Conservation (phyloP, 2,888 invertebrate species). For the Nematopogon swammerdamellus region DNA sequence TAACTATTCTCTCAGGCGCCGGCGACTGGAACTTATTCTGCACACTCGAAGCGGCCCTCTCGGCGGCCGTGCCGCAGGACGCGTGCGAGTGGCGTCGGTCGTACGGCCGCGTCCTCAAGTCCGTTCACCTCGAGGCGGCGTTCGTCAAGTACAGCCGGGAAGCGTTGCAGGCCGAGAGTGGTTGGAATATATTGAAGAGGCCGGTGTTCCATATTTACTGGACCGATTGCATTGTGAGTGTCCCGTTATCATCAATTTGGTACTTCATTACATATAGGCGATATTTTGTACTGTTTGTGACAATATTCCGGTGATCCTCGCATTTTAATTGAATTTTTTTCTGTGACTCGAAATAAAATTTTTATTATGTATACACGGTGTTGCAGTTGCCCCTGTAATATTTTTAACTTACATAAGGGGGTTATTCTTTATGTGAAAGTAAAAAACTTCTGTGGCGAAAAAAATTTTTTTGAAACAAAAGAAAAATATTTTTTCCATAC, state of each 20-base stretch:
- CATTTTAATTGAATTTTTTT: neutral
- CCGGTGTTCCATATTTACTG: conserved; percentile 93
- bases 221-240: conserved; percentile 88
- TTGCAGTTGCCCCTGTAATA: too few relatives aligned
- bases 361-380: too few relatives aligned
- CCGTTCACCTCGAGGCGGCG: conserved; percentile 77
- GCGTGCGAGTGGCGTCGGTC: conserved; percentile 90
- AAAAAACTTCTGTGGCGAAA: too few relatives aligned
- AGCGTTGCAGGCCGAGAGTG: conserved; percentile 67
- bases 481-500: too few relatives aligned
- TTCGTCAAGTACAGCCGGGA: conserved; percentile 78
- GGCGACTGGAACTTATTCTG: conserved; percentile 84
- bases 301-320: conserved; percentile 2
- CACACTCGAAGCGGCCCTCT: conserved; percentile 72
- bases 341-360: too few relatives aligned
- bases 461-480: too few relatives aligned
- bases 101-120: conserved; percentile 80
- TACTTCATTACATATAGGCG: too few relatives aligned
- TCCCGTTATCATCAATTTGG: conserved; percentile 1
- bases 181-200: conserved; percentile 78
- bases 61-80: conserved; percentile 80
- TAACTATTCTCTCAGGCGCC: too few relatives aligned
- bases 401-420: too few relatives aligned
- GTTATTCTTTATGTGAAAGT: too few relatives aligned
- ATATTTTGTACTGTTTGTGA: too few relatives aligned